phyloP scores from a whole-genome alignment of 2,113 vertebrate genomes.

The Spea bombifrons region DNA sequence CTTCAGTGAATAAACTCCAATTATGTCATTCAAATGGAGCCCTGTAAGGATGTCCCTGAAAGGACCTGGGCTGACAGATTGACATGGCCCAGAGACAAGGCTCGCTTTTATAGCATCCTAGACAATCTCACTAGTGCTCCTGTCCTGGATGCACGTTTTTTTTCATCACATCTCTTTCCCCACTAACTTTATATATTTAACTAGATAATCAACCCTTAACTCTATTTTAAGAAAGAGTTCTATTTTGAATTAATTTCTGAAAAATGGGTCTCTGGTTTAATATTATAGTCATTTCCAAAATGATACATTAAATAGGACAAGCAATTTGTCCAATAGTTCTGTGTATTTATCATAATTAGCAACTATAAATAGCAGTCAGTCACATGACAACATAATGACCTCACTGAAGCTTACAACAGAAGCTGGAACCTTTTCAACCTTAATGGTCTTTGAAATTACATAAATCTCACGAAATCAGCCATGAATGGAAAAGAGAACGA shows the following conservation, averaged over 20 bases:
- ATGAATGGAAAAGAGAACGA: background rate
- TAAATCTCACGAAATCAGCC: conserved; percentile 26
- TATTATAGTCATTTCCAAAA: conserved; percentile 22
- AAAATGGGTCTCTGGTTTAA: conserved; percentile 22
- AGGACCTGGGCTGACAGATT: too few relatives aligned
- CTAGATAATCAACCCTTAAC: too few relatives aligned
- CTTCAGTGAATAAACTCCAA: too few relatives aligned
- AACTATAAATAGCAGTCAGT: conserved; percentile 16
- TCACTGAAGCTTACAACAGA: conserved; percentile 6
- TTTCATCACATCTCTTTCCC: too few relatives aligned
- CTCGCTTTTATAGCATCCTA: too few relatives aligned
- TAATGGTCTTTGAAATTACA: background rate
- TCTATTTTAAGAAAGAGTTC: too few relatives aligned
- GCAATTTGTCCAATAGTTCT: conserved; percentile 27
- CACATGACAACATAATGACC: background rate
- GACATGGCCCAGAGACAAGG: too few relatives aligned
- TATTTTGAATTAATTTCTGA: background rate
- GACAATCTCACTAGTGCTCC: too few relatives aligned
- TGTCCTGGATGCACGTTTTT: too few relatives aligned
- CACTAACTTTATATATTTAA: too few relatives aligned
- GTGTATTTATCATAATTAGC: conserved; percentile 12
- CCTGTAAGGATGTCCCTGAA: too few relatives aligned
- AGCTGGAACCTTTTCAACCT: conserved; percentile 7
- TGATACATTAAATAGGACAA: conserved; percentile 4
- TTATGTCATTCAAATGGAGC: too few relatives aligned